Conservation (phyloP, 2,113 vertebrate genomes). For the Gadus macrocephalus region DNA sequence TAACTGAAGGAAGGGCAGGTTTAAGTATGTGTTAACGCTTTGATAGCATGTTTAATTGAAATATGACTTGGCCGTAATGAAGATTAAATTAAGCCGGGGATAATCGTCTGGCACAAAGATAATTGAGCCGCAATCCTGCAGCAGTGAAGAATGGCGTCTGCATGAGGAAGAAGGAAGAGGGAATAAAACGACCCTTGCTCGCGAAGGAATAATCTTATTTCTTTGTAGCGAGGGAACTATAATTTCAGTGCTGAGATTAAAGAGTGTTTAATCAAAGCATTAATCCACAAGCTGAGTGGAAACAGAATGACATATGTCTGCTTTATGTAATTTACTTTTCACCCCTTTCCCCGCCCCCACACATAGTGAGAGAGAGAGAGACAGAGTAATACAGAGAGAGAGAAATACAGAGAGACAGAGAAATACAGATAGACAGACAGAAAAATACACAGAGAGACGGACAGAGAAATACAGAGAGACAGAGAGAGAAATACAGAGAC, state of each 20-base stretch:
- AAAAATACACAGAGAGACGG: too few species aligned
- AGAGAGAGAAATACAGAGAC: too few species aligned
- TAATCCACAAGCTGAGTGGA: conserved; percentile 74
- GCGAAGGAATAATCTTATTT: conserved; percentile 69
- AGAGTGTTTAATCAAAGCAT: conserved; percentile 78
- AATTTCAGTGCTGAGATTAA: conserved; percentile 77
- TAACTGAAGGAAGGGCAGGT: conserved; percentile 82
- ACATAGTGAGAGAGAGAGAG: conserved; percentile 9
- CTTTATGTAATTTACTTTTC: conserved; percentile 71
- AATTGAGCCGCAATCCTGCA: conserved; percentile 85
- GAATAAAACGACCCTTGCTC: conserved; percentile 43
- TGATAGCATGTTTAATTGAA: conserved; percentile 88
- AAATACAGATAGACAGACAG: too few species aligned
- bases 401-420: too few species aligned
- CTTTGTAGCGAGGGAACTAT: conserved; percentile 63
- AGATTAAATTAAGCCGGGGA: conserved; percentile 87
- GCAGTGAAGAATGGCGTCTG: conserved; percentile 73
- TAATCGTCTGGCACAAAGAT: conserved; percentile 90
- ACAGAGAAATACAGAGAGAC: too few species aligned
- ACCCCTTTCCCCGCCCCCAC: conserved; percentile 5
- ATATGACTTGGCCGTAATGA: conserved; percentile 86
- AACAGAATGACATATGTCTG: conserved; percentile 69
- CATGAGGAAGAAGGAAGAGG: conserved; percentile 25
- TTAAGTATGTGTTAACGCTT: conserved; percentile 85
- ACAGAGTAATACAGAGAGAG: too few species aligned